Percentiles rank a stretch among this genome's conserved stretches.
Conservation (phyloP, 2,797 vertebrate genomes). For the Tachyglossus aculeatus region DNA sequence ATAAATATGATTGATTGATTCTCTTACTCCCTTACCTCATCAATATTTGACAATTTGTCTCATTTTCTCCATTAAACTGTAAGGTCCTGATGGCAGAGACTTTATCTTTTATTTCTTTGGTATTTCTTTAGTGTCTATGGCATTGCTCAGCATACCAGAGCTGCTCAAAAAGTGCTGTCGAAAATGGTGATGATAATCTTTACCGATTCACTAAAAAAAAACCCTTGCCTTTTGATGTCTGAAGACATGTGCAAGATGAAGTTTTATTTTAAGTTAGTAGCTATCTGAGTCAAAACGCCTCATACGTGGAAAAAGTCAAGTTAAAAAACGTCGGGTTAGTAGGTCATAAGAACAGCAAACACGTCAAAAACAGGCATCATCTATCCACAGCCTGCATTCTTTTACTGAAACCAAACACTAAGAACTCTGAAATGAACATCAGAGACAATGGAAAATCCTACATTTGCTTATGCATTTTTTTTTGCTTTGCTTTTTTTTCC, state of each 20-base stretch:
- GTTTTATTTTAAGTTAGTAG: slow-evolving; percentile 2
- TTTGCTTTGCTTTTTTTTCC: too few relatives aligned
- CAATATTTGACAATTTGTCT: too few relatives aligned
- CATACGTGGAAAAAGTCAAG: slow-evolving; percentile 38
- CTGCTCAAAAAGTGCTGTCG: too few relatives aligned
- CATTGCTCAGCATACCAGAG: too few relatives aligned
- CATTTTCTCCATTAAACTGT: too few relatives aligned
- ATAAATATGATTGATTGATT: too few relatives aligned
- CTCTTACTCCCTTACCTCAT: too few relatives aligned
- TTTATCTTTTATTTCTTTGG: too few relatives aligned
- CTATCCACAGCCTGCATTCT: slow-evolving; percentile 5
- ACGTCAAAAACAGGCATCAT: slow-evolving; percentile 44
- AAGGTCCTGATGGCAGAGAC: too few relatives aligned
- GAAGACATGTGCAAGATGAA: background rate
- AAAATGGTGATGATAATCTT: too few relatives aligned
- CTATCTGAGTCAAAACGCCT: slow-evolving; percentile 24
- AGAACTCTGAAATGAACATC: slow-evolving; percentile 33
- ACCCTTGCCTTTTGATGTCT: slow-evolving; percentile 7
- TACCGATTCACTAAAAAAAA: too few relatives aligned
- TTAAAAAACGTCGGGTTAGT: slow-evolving; percentile 54
- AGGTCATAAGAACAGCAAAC: slow-evolving; percentile 22
- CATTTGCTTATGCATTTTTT: slow-evolving; percentile 8
- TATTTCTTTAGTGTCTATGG: too few relatives aligned
- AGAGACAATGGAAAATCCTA: slow-evolving; percentile 28
- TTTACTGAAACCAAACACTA: slow-evolving; percentile 28